Evolutionary conservation across 2,888 invertebrate species (phyloP), one percentile per base, ranked within the genome.

Genomic region (Drosophila siamana): DNA sequence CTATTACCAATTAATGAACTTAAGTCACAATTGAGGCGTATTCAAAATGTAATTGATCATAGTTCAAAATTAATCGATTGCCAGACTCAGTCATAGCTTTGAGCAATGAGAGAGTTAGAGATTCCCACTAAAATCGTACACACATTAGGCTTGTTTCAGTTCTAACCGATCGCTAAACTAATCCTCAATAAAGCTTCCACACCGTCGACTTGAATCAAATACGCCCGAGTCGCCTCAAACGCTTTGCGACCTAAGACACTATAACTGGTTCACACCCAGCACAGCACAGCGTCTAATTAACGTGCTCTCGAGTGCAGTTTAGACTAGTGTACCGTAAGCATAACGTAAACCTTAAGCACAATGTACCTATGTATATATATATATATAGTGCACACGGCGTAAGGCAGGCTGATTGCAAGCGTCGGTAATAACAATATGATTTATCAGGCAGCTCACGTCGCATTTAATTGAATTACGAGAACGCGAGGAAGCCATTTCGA

Each of bases 391-490:
- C 19, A 19, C 9, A 48, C 19, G 13, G 47, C 22, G 13, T 19
- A 48, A 9, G 19, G 8, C 36, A 24, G 26, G 16, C 33, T 44
- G 51, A 54, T 57, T 40, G 46, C 30, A 46, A 44, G 11, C 61
- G 26, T 26, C 43, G 24, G 63, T 51, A 63, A 73, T 63, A 60
- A 59, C 63, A 63, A 46, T 48, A 59, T 69, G 69, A 60, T 61
- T 69, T 73, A 57, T 60, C 59, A 69, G 51, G 15, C 69, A 33
- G n/a, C 44, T 50, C 63, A 74, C 56, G 74, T 74, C 62, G 62
- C 54, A 65, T 73, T 76, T 76, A 75, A 75, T 75, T 76, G 55
- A 75, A 72, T 75, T 76, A 59, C 71, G 56, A 60, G 40, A 55
- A 26, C 47, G 57, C 59, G 59, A 62, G 72, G 62, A 67, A 72